A percentile compares a stretch with the other conserved stretches of the same genome.
These are phyloP conservation scores for Papilio protenor DNA, from an alignment of 2,888 invertebrate species.

Conservation along the genomic window DNA sequence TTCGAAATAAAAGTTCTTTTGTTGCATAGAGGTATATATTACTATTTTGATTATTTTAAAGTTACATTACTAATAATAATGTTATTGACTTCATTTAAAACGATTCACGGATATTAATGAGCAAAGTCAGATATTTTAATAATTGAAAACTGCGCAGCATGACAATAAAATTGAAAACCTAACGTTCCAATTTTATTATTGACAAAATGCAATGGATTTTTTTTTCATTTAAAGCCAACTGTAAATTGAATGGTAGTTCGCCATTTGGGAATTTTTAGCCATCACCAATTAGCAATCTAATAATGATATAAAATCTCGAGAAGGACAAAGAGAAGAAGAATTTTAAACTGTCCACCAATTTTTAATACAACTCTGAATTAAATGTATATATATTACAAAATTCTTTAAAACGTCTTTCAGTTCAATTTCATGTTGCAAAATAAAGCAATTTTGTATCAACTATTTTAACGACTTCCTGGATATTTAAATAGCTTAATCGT, in stretches of 20 bases:
- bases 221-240: neutral
- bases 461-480: constrained; percentile 24
- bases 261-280: too few species aligned
- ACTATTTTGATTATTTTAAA: neutral
- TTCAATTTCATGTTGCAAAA: neutral
- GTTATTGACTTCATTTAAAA: neutral
- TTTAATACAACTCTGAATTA: neutral
- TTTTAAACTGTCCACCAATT: neutral
- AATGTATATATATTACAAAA: neutral
- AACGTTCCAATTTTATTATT: neutral
- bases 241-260: neutral
- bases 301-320: too few species aligned
- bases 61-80: neutral
- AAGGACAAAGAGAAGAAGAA: neutral
- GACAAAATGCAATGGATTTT: neutral
- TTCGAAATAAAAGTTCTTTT: too few species aligned
- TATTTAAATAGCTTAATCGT: constrained; percentile 24
- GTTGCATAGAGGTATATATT: neutral
- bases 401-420: neutral
- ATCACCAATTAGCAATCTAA: too few species aligned
- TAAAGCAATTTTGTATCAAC: neutral
- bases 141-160: constrained; percentile 3
- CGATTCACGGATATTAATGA: neutral
- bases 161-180: neutral
- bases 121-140: neutral